Percentiles rank a stretch among this genome's conserved stretches.
phyloP scores from a whole-genome alignment of 92 coral and sea anemone genomes.

The Zoanthus gigantus region DNA sequence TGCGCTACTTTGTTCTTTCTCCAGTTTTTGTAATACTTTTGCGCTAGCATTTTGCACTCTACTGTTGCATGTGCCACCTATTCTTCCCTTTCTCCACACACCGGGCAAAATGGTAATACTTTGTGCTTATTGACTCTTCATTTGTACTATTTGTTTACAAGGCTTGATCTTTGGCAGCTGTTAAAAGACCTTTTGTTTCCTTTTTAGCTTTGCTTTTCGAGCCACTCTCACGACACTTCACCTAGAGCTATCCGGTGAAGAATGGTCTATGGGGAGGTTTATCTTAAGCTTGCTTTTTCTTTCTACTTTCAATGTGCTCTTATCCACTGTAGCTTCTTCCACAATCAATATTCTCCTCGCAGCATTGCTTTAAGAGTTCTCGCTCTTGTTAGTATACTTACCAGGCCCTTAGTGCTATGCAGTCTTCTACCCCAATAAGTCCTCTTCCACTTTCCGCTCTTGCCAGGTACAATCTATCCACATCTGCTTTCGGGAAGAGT shows the following conservation, averaged over 20 bases:
- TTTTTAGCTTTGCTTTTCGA: constrained; percentile 1
- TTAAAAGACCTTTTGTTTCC: neutral
- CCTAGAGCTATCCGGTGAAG: neutral
- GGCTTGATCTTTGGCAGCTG: neutral
- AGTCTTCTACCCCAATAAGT: neutral
- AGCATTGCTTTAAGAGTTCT: neutral
- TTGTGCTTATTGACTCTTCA: constrained; percentile 5
- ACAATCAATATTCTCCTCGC: neutral
- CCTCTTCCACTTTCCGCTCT: constrained; percentile 6
- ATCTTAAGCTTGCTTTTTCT: neutral
- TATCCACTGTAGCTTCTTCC: neutral
- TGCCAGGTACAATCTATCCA: neutral
- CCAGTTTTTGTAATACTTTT: constrained; percentile 46
- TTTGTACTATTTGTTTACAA: constrained; percentile 17
- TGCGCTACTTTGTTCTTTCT: constrained; percentile 52
- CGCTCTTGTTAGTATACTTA: neutral
- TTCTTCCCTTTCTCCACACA: constrained; percentile 48
- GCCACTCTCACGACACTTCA: constrained; percentile 16
- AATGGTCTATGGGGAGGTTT: constrained; percentile 1
- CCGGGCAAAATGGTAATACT: constrained; percentile 22
- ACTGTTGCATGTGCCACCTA: constrained; percentile 26
- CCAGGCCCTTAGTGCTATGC: neutral
- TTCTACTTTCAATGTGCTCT: neutral
- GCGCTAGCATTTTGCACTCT: constrained; percentile 29
- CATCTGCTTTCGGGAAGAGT: constrained; percentile 9